These are phyloP conservation scores for Indicator indicator DNA, from an alignment of 2,113 vertebrate genomes.

Conservation along the genomic window DNA sequence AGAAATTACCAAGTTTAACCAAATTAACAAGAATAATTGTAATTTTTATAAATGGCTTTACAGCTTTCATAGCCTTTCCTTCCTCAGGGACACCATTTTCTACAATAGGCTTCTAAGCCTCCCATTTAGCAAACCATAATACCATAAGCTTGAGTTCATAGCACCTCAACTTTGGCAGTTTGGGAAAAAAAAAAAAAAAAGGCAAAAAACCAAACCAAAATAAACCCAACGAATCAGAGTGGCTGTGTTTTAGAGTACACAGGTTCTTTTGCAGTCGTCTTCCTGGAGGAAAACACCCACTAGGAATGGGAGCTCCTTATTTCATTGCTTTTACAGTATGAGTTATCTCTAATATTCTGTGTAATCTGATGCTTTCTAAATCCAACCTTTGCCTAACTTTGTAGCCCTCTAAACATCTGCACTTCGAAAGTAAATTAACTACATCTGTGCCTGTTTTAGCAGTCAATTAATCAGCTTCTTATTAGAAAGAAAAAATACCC, in stretches of 20 bases:
- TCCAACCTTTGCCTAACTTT: background rate
- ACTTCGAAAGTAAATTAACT: background rate
- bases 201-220: background rate
- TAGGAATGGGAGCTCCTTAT: background rate
- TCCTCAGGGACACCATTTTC: background rate
- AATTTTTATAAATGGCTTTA: background rate
- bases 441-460: background rate
- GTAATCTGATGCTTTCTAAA: background rate
- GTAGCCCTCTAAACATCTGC: background rate
- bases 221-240: background rate
- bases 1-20: background rate
- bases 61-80: background rate
- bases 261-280: background rate
- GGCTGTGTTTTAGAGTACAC: background rate
- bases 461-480: background rate
- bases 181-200: too few relatives aligned
- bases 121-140: background rate
- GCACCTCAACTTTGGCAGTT: background rate
- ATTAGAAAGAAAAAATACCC: background rate
- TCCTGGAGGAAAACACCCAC: background rate
- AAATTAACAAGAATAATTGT: background rate
- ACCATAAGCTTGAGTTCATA: background rate
- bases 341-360: background rate
- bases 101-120: background rate
- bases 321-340: background rate